These are phyloP conservation scores for Actinopyga echinites DNA, from an alignment of 53 echinoderm and acorn worm species.

Conservation along the genomic window DNA sequence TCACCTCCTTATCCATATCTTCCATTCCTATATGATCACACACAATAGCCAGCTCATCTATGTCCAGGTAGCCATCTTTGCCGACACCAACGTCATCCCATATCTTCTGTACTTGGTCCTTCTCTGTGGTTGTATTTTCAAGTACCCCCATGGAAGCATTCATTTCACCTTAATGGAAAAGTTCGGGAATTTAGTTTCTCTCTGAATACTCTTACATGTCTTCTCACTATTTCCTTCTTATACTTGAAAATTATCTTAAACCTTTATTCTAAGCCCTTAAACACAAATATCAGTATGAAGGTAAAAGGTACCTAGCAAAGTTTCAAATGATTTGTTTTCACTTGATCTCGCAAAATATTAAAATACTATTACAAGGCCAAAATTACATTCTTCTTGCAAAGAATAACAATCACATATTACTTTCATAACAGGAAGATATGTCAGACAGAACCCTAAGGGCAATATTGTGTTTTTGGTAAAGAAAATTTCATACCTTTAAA, in stretches of 20 bases:
- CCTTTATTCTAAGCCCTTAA: too few species aligned
- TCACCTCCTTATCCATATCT: slow-evolving; percentile 85
- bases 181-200: neutral
- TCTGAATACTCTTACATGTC: neutral
- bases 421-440: too few species aligned
- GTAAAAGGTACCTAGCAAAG: too few species aligned
- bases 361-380: too few species aligned
- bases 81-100: slow-evolving; percentile 97
- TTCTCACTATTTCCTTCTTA: neutral
- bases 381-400: too few species aligned
- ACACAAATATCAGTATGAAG: too few species aligned
- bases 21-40: slow-evolving; percentile 99
- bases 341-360: too few species aligned
- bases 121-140: slow-evolving; percentile 73
- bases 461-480: too few species aligned
- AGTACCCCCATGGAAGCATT: slow-evolving; percentile 79
- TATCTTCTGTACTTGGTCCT: slow-evolving; percentile 89
- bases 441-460: too few species aligned
- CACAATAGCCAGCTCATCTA: slow-evolving; percentile 77
- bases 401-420: too few species aligned
- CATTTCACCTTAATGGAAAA: slow-evolving; percentile 75
- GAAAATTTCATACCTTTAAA: too few species aligned
- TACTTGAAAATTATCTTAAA: neutral
- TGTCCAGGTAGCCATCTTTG: slow-evolving; percentile 79
- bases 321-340: too few species aligned